Percentiles rank a stretch among this genome's conserved stretches.
phyloP scores from a whole-genome alignment of 2,888 invertebrate genomes.

The Dasysyrphus albostriatus region DNA sequence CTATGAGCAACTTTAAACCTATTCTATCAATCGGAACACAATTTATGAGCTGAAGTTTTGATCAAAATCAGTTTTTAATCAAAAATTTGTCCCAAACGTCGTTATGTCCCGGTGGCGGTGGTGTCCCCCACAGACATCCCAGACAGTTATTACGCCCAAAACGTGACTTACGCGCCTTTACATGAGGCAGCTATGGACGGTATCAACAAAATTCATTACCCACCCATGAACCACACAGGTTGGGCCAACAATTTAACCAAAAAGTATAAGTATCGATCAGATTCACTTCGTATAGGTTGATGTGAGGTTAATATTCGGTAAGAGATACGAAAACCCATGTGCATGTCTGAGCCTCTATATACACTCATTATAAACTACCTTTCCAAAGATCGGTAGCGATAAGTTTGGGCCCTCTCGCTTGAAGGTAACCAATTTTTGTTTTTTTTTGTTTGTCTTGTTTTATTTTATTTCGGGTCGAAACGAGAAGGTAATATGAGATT shows the following conservation, averaged over 20 bases:
- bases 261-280: slow-evolving; percentile 43
- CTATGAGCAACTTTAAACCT: background rate
- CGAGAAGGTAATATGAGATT: slow-evolving; percentile 65
- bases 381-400: slow-evolving; percentile 67
- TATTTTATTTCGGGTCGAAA: background rate
- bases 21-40: slow-evolving; percentile 17
- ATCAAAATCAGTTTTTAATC: slow-evolving; percentile 45
- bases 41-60: slow-evolving; percentile 42
- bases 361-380: slow-evolving; percentile 41
- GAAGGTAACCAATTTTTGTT: slow-evolving; percentile 11
- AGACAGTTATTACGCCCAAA: slow-evolving; percentile 25
- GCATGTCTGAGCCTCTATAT: slow-evolving; percentile 24
- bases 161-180: slow-evolving; percentile 43
- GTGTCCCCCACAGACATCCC: slow-evolving; percentile 22
- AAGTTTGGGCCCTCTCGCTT: slow-evolving; percentile 32
- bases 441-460: slow-evolving; percentile 16
- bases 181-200: background rate
- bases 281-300: slow-evolving; percentile 36
- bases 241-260: slow-evolving; percentile 31
- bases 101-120: background rate
- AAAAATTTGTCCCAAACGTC: slow-evolving; percentile 42
- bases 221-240: slow-evolving; percentile 27
- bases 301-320: slow-evolving; percentile 52
- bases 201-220: slow-evolving; percentile 45
- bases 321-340: slow-evolving; percentile 42